These are phyloP conservation scores for Drosophila serrata DNA, from an alignment of 1,140 invertebrate genomes.

Conservation along the genomic window DNA sequence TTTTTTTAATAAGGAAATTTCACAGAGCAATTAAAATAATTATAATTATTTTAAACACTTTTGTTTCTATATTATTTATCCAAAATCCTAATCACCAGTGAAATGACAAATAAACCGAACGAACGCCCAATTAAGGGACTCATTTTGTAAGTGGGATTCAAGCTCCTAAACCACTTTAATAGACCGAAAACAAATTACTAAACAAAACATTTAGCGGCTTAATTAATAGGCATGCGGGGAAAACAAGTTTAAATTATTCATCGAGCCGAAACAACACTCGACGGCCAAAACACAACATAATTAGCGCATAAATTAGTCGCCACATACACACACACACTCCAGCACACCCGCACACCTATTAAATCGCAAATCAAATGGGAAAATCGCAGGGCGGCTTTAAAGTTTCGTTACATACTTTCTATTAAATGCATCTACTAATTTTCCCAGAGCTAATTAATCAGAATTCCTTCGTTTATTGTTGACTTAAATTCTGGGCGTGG, in stretches of 20 bases:
- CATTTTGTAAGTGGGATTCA: constrained; percentile 9
- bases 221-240: constrained; percentile 61
- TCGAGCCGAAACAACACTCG: constrained; percentile 43
- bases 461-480: constrained; percentile 33
- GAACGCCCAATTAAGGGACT: constrained; percentile 13
- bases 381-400: constrained; percentile 39
- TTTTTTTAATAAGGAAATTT: no score
- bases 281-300: constrained; percentile 59
- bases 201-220: constrained; percentile 62
- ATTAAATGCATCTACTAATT: constrained; percentile 47
- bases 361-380: constrained; percentile 44
- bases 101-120: not conserved
- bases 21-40: no score
- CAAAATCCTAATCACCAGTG: no score
- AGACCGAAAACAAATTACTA: constrained; percentile 49
- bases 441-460: constrained; percentile 42
- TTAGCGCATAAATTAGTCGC: constrained; percentile 67
- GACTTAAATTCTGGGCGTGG: constrained; percentile 31
- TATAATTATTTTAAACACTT: not conserved
- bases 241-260: constrained; percentile 66
- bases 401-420: constrained; percentile 1
- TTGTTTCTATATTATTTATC: not conserved
- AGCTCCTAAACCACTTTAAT: constrained; percentile 27
- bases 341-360: not conserved
- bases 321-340: constrained; percentile 10